Conservation (phyloP, 2,888 invertebrate species). For the Octonoba sinensis region DNA sequence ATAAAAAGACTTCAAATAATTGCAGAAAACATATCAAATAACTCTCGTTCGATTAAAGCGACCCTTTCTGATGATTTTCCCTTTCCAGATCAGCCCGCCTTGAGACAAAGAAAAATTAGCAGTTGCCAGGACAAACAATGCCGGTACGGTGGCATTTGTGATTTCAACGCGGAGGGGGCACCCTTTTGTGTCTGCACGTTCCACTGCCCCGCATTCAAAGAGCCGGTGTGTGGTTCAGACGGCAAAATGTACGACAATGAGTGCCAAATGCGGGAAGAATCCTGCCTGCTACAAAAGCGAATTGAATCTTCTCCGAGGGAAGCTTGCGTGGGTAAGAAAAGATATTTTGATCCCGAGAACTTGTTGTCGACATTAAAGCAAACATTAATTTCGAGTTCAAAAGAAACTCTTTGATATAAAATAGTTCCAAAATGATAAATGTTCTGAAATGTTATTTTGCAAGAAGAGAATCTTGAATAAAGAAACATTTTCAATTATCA, state of each 20-base stretch:
- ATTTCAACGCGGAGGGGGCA: conserved; percentile 79
- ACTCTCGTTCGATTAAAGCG: too few relatives aligned
- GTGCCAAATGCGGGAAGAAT: conserved; percentile 88
- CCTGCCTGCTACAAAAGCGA: conserved; percentile 86
- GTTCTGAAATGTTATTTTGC: not conserved
- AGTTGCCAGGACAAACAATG: conserved; percentile 74
- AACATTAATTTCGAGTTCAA: not conserved
- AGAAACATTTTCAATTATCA: too few relatives aligned
- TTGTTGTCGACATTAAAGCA: not conserved
- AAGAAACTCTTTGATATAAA: not conserved
- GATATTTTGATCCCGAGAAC: too few relatives aligned
- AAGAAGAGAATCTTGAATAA: too few relatives aligned
- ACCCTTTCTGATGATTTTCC: too few relatives aligned
- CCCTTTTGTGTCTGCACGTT: conserved; percentile 81
- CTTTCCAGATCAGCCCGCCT: conserved; percentile 22
- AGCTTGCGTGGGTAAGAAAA: conserved; percentile 80
- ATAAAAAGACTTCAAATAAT: too few relatives aligned
- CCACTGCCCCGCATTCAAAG: conserved; percentile 66
- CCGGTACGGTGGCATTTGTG: conserved; percentile 75
- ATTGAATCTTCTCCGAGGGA: conserved; percentile 83
- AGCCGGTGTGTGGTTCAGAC: conserved; percentile 88
- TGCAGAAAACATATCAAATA: too few relatives aligned
- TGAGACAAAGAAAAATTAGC: conserved; percentile 45
- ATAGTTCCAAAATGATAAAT: too few relatives aligned
- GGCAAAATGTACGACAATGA: conserved; percentile 83